Percentiles rank a stretch among this genome's conserved stretches.
Conservation (phyloP, 1,140 invertebrate species). For the Hylyphantes graminicola region DNA sequence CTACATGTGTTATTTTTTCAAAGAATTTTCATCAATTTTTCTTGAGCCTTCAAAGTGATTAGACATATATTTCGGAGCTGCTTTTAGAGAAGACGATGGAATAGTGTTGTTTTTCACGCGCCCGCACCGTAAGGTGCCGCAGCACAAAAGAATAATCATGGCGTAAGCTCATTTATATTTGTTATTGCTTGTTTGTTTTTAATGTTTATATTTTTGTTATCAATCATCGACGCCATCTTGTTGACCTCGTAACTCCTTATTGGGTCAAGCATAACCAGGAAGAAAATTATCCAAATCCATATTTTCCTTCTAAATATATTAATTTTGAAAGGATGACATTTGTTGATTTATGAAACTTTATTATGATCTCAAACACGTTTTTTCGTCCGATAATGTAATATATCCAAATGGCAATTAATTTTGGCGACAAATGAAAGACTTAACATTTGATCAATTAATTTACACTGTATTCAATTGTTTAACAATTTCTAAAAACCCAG, state of each 20-base stretch:
- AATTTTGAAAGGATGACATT: too few species aligned
- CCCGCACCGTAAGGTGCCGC: conserved; percentile 48
- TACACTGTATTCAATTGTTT: too few species aligned
- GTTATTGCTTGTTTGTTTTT: neutral
- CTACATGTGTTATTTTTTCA: neutral
- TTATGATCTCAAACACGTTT: too few species aligned
- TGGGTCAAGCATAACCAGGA: too few species aligned
- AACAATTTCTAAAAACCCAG: too few species aligned
- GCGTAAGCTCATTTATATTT: conserved; percentile 38
- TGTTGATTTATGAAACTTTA: too few species aligned
- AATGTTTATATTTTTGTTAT: neutral
- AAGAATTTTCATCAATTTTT: neutral
- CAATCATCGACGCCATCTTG: neutral
- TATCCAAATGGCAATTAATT: too few species aligned
- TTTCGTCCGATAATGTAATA: too few species aligned
- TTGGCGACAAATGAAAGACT: too few species aligned
- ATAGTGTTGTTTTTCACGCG: conserved; percentile 22
- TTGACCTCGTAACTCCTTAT: neutral
- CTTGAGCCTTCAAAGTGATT: conserved; percentile 25
- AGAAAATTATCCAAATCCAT: too few species aligned
- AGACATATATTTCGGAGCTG: neutral
- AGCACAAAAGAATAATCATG: conserved; percentile 55
- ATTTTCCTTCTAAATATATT: too few species aligned
- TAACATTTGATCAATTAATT: too few species aligned
- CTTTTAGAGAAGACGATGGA: conserved; percentile 18